Percentiles rank a stretch among this genome's conserved stretches.
Conservation (phyloP, 30 jellyfish, hydroid and myxozoan genomes). For the Calvadosia cruxmelitensis region DNA sequence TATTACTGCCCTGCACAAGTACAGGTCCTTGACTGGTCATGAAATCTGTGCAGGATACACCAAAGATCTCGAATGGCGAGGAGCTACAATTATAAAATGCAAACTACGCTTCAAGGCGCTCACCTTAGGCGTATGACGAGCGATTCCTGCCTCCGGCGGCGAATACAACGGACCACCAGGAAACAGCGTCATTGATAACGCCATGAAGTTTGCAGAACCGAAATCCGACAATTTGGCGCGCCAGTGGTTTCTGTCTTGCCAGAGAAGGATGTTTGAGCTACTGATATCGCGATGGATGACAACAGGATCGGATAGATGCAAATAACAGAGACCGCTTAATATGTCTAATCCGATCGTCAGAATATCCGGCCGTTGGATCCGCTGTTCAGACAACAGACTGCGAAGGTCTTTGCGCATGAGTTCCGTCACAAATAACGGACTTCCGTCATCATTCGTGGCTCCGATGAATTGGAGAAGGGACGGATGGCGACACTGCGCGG, state of each 20-base stretch:
- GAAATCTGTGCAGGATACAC: no score
- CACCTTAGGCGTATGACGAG: constrained; percentile 81
- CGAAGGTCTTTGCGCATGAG: constrained; percentile 69
- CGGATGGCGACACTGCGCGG: constrained; percentile 96
- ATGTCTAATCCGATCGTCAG: constrained; percentile 44
- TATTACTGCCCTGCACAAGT: no score
- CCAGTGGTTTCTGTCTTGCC: constrained; percentile 52
- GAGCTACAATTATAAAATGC: no score
- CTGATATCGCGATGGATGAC: constrained; percentile 89
- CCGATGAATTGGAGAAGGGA: constrained; percentile 91
- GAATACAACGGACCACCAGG: constrained; percentile 90
- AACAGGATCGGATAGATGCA: constrained; percentile 56
- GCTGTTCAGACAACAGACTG: constrained; percentile 19
- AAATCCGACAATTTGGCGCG: constrained; percentile 81
- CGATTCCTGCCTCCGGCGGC: constrained; percentile 86
- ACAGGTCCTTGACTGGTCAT: no score
- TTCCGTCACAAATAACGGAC: constrained; percentile 79
- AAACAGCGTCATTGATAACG: constrained; percentile 69
- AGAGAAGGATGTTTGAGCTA: constrained; percentile 64
- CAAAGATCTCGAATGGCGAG: no score
- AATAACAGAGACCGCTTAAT: constrained; percentile 55
- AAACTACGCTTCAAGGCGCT: no score
- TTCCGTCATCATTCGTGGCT: constrained; percentile 85
- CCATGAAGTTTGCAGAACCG: constrained; percentile 88
- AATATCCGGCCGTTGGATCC: constrained; percentile 20